Percentiles rank a stretch among this genome's conserved stretches.
phyloP scores from a whole-genome alignment of 2,888 invertebrate species.

The Villa cingulata region DNA sequence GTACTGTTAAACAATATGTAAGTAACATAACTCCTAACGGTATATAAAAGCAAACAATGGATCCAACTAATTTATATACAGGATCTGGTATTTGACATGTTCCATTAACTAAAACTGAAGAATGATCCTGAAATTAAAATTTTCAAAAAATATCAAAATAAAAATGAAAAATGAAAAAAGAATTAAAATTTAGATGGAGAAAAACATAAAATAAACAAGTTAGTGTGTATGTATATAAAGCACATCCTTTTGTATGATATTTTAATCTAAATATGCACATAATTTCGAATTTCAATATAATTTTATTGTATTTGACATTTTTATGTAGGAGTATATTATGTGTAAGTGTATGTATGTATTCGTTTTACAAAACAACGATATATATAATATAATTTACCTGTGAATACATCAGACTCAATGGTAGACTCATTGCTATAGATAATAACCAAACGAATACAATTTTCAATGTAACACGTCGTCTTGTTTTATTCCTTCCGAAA shows the following conservation, averaged over 20 bases:
- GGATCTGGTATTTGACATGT: conserved; percentile 81
- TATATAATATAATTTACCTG: conserved; percentile 43
- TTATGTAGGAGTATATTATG: too few species aligned
- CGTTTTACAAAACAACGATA: not conserved
- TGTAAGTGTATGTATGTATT: too few species aligned
- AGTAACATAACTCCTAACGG: conserved; percentile 88
- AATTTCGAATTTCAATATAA: too few species aligned
- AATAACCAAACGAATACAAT: conserved; percentile 89
- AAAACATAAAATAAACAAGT: not conserved
- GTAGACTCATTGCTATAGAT: conserved; percentile 82
- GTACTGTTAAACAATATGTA: conserved; percentile 86
- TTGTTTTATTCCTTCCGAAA: conserved; percentile 79
- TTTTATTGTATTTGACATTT: too few species aligned
- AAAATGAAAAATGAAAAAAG: too few species aligned
- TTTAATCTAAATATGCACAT: too few species aligned
- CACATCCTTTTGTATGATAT: too few species aligned
- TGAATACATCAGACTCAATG: conserved; percentile 77
- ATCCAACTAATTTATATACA: conserved; percentile 81
- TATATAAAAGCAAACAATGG: conserved; percentile 90
- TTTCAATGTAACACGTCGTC: conserved; percentile 71
- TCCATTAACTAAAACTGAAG: conserved; percentile 68
- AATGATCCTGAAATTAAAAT: conserved; percentile 68
- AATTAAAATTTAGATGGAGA: too few species aligned
- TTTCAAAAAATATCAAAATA: too few species aligned
- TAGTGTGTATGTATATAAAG: too few species aligned